Evolutionary conservation across 1,140 invertebrate species (phyloP).

Genomic region (Drosophila parvula): DNA sequence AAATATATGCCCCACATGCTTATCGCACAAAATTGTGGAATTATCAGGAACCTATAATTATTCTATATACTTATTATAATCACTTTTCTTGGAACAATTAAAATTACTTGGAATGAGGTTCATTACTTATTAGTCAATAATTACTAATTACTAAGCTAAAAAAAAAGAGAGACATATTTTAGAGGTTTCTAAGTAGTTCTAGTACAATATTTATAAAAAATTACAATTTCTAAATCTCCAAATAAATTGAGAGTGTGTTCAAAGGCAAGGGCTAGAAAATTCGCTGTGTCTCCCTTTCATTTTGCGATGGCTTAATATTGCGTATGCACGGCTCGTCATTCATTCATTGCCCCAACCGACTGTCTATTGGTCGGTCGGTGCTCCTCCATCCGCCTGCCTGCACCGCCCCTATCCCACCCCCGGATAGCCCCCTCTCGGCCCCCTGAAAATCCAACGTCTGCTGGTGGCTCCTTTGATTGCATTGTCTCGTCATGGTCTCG

Average conservation of each 20-base stretch:
- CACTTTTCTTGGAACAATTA: too few species aligned
- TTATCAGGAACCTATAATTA: neutral
- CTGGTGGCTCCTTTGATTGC: constrained; percentile 76
- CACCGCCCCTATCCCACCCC: neutral
- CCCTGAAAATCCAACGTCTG: constrained; percentile 10
- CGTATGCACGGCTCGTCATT: constrained; percentile 70
- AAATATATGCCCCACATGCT: neutral
- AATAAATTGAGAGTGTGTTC: constrained; percentile 3
- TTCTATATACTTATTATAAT: neutral
- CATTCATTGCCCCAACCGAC: constrained; percentile 62
- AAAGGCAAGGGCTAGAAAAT: neutral
- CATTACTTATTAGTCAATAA: too few species aligned
- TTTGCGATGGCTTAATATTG: constrained; percentile 73
- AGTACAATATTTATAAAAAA: too few species aligned
- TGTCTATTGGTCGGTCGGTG: constrained; percentile 14
- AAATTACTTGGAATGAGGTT: too few species aligned
- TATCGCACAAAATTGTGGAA: neutral
- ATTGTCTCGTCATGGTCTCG: constrained; percentile 82
- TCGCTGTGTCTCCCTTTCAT: neutral
- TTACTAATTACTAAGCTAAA: too few species aligned
- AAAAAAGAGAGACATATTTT: too few species aligned
- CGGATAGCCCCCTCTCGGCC: neutral
- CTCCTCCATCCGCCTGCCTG: neutral
- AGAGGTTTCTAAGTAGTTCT: too few species aligned
- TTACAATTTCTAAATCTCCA: neutral